A percentile compares a stretch with the other conserved stretches of the same genome.
These are phyloP conservation scores for Petaurus breviceps DNA, from an alignment of 2,113 vertebrate genomes.

Conservation along the genomic window DNA sequence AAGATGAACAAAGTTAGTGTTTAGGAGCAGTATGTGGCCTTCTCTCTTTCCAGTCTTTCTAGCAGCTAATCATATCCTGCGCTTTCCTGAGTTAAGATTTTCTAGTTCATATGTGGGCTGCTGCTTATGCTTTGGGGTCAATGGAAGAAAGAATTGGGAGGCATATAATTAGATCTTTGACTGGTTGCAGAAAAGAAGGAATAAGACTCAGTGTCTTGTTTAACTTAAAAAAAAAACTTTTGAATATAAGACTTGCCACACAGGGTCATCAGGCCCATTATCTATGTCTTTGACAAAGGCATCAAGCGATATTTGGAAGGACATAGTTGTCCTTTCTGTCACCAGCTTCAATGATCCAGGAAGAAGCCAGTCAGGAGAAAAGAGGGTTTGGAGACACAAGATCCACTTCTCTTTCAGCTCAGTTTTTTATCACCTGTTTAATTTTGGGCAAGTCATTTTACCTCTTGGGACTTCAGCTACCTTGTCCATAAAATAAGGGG, in stretches of 20 bases:
- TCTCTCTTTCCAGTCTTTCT: neutral
- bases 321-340: neutral
- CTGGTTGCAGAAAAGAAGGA: neutral
- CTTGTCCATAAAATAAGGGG: neutral
- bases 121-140: constrained; percentile 45
- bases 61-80: neutral
- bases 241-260: constrained; percentile 29
- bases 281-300: constrained; percentile 23
- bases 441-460: neutral
- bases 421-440: neutral
- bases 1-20: neutral
- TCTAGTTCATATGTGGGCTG: neutral
- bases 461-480: neutral
- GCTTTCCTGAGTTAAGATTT: constrained; percentile 9
- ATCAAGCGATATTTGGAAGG: neutral
- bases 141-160: constrained; percentile 26
- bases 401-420: neutral
- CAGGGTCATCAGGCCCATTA: neutral
- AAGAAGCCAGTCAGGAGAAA: neutral
- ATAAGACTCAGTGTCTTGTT: neutral
- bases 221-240: neutral
- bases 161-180: neutral
- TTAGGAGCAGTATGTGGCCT: neutral
- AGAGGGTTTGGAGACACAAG: neutral
- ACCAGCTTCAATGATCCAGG: constrained; percentile 30